Evolutionary conservation across 2,888 invertebrate genomes (phyloP), one percentile per base, ranked within the genome.

Genomic region (Xanthostigma xanthostigma): DNA sequence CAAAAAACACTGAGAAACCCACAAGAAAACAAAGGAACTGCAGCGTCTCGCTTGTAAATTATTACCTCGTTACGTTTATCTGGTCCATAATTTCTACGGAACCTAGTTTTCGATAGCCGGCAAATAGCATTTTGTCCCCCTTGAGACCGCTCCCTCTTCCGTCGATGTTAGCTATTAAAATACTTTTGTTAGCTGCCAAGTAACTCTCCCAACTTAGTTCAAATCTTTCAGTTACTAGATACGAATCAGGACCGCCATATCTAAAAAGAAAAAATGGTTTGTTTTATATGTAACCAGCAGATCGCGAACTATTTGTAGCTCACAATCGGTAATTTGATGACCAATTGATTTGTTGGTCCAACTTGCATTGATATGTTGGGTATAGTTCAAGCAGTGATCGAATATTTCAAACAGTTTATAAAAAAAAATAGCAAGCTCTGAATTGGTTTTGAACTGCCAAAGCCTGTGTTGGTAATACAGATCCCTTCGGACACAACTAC

Each of bases 11-110:
- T 27, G 1, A 27, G 6, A 27, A 27, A 27, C 6, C 6, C 27
- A 27, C 1, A 27, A 27, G 13, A 39, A 39, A 13, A 13, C 8
- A 9, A 13, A 12, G n/a, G 5, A 42, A 27, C 3, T 42, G 42
- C 1, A 12, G 13, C 10, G 8, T 39, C 17, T 17, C 12, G n/a
- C 3, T 3, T 12, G 6, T 14, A 17, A 38, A 14, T 17, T 51
- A 34, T 64, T 68, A 84, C 84, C 72, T 81, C 1, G 89, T 84
- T 35, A 88, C 91, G 58, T 76, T 76, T 50, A 95, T 84, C 68
- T 96, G 94, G 69, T 97, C 97, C 41, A 80, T 75, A 45, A 96
- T 81, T 69, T 98, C 97, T 0, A 84, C 80, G 0, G 89, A 84
- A 35, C 97, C 97, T 37, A 98, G 72, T 43, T 76, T 75, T 48